phyloP scores from a whole-genome alignment of 2,888 invertebrate genomes.

The Hypomecis atomaria region DNA sequence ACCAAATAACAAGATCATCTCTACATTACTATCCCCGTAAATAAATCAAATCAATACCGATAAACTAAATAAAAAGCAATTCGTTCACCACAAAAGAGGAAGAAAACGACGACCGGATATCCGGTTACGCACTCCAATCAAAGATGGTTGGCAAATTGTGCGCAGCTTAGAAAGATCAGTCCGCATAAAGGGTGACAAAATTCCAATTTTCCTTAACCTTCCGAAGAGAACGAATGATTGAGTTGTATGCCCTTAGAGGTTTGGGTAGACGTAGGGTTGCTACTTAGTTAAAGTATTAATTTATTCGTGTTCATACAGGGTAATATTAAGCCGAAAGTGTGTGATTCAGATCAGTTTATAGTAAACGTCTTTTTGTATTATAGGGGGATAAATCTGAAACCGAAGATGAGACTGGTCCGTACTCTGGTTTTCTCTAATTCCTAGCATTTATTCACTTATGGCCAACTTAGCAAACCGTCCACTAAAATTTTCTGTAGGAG shows the following conservation, averaged over 20 bases:
- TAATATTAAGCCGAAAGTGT: too few relatives aligned
- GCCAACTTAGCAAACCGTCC: too few relatives aligned
- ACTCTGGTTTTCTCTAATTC: too few relatives aligned
- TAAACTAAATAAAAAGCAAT: slow-evolving; percentile 65
- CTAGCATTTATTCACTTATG: too few relatives aligned
- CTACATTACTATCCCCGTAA: slow-evolving; percentile 37
- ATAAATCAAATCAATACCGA: slow-evolving; percentile 59
- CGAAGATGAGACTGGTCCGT: too few relatives aligned
- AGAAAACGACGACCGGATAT: slow-evolving; percentile 72
- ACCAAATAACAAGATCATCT: background rate
- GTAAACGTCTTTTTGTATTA: too few relatives aligned
- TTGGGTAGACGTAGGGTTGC: slow-evolving; percentile 38
- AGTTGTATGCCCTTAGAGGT: slow-evolving; percentile 56
- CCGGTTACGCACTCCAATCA: slow-evolving; percentile 75
- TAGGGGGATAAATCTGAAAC: too few relatives aligned
- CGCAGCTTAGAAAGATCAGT: slow-evolving; percentile 72
- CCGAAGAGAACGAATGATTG: slow-evolving; percentile 62
- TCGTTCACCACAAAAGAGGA: slow-evolving; percentile 61
- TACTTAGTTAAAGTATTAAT: background rate
- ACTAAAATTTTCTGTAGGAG: too few relatives aligned
- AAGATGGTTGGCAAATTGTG: slow-evolving; percentile 72
- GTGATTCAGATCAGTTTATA: too few relatives aligned
- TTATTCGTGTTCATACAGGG: background rate
- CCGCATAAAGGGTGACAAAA: slow-evolving; percentile 72
- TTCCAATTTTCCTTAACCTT: slow-evolving; percentile 71